These are phyloP conservation scores for Protobothrops flavoviridis DNA, from an alignment of 2,113 vertebrate genomes.

Conservation along the genomic window DNA sequence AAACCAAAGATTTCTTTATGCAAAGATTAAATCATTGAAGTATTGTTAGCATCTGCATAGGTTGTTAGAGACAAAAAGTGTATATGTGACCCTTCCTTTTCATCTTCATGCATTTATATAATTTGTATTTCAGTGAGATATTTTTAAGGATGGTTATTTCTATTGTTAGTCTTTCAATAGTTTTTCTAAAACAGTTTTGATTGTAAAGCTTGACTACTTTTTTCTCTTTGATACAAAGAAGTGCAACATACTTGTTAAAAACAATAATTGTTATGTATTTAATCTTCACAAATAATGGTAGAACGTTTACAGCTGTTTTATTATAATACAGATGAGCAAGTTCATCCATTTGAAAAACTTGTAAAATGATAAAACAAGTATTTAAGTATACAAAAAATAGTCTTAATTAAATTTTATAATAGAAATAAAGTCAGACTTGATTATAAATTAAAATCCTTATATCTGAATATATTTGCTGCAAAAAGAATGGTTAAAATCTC, in stretches of 20 bases:
- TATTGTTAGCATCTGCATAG: neutral
- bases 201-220: neutral
- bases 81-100: neutral
- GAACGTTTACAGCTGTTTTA: neutral
- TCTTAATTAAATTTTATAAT: neutral
- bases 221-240: neutral
- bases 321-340: neutral
- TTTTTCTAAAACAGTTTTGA: neutral
- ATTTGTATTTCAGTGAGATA: neutral
- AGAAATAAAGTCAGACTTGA: neutral
- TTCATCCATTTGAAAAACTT: neutral
- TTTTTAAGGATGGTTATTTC: neutral
- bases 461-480: neutral
- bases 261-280: neutral
- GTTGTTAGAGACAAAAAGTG: neutral
- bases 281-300: neutral
- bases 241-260: neutral
- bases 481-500: neutral
- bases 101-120: neutral
- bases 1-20: neutral
- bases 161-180: neutral
- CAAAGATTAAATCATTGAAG: neutral
- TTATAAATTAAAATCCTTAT: neutral
- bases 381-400: neutral
- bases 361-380: neutral